Base-by-base conservation (phyloP, 2,888 invertebrate genomes). In the Empis stercorea region DNA sequence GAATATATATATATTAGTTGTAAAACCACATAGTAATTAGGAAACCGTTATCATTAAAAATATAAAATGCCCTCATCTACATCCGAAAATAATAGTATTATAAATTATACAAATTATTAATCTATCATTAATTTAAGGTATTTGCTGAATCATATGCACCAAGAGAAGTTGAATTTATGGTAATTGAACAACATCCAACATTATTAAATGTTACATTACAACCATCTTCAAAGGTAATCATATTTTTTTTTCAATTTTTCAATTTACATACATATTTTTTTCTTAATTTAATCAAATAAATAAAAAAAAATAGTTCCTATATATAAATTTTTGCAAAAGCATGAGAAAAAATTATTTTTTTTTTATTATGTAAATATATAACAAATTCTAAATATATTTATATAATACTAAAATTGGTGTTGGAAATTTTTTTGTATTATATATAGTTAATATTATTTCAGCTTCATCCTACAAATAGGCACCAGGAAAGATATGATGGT, bases 151-250 rank as follows among this genome's bases (percentile, higher is more conserved):
- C 88, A 37, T 91, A 80, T 63, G 73, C 83, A 38, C 87, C 91
- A 1, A 78, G 81, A 57, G 88, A 91, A 66, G 74, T 88, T 23
- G 88, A 89, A 62, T 88, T 92, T 63, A 81, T 84, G 68, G 87
- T 92, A 10, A 81, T 85, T 43, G 87, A 89, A 54, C 81, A 81
- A 58, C 87, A 88, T 66, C 88, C 91, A 4, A 89, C 91, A 3
- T 71, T 85, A 45, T 71, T 91, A 41, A 91, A 91, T 67, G 79
- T 91, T 36, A 91, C 89, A 10, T 70, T 91, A 54, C 80, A 81
- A 61, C 79, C 82, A 44, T 59, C 66, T 3, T 78, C 81, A 34
- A 85, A 85, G 78, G 89, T 89, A 76, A 53, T 48, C 15, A 44
- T 32, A 6, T 40, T 6, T 17, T 36, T 40, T 37, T 42, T 10